Evolutionary conservation across 2,888 invertebrate genomes (phyloP).

Genomic region (Eupithecia centaureata): DNA sequence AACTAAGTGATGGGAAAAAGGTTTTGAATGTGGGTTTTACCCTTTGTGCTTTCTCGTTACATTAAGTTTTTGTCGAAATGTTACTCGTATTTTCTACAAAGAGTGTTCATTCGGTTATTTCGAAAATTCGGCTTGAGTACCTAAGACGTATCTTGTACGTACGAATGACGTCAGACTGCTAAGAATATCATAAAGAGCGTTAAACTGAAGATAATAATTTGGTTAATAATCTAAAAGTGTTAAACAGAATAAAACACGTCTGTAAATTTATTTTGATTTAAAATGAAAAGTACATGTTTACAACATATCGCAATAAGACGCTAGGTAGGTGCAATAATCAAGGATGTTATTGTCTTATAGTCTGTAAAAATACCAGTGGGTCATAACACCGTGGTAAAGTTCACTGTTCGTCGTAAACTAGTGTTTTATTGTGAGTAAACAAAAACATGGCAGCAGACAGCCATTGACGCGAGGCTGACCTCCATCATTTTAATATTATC

Average conservation of each 20-base stretch:
- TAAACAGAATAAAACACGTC: neutral
- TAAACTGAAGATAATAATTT: neutral
- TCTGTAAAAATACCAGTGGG: constrained; percentile 22
- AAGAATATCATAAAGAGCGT: neutral
- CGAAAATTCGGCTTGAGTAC: neutral
- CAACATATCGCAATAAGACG: neutral
- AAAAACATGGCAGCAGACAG: constrained; percentile 62
- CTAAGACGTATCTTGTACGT: neutral
- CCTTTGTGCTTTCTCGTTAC: constrained; percentile 13
- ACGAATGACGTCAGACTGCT: neutral
- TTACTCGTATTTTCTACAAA: constrained; percentile 11
- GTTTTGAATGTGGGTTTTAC: constrained; percentile 12
- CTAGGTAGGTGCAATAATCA: neutral
- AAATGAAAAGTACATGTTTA: neutral
- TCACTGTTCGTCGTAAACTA: constrained; percentile 61
- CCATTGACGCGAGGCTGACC: constrained; percentile 61
- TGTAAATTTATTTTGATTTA: neutral
- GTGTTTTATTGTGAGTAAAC: constrained; percentile 68
- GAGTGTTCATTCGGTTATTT: neutral
- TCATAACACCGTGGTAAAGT: constrained; percentile 33
- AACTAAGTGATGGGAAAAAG: constrained; percentile 12
- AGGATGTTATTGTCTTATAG: constrained; percentile 17
- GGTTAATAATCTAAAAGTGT: neutral
- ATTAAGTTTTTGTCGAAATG: constrained; percentile 15
- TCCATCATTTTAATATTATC: constrained; percentile 54